Evolutionary conservation across 2,113 vertebrate species (phyloP), one percentile per base, ranked within the genome.

Genomic region (Trogon surrucura): DNA sequence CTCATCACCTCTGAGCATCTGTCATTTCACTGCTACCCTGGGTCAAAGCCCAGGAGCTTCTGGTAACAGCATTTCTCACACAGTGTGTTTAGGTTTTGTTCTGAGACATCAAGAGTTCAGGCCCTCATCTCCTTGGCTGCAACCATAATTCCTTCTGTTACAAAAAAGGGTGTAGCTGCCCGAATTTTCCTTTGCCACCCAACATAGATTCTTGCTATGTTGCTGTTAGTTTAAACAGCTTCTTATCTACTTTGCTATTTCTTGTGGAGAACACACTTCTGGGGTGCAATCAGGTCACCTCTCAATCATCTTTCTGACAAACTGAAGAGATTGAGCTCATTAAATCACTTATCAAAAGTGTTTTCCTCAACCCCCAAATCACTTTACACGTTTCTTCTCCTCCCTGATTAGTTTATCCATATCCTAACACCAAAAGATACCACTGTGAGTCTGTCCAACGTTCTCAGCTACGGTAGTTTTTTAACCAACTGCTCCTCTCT

Each of bases 251-350:
- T 87, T 85, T 61, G 29, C 14, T 15, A 32, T 75, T 79, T 72
- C 34, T 72, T 84, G 34, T 41, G 23, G 57, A 80, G 54, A 81
- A 62, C 1, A 4, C 7, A 48, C 54, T 92, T 64, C 69, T 57
- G 50, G 6, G 45, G 41, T 61, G 61, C 81, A 92, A 57, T 89
- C 83, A 94, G 50, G 70, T 79, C 70, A 92, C 78, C 50, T 80
- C 91, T 89, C 86, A 81, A 69, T 93, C 91, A 91, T 44, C n/a
- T 65, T 72, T 79, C 41, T 91, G 87, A 92, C 56, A 85, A 80
- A 58, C 17, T 92, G 66, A 95, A 94, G 95, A 91, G 84, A 57
- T 21, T 30, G 20, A 87, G 20, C 50, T 89, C 57, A 85, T 91
- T 93, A 81, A 93, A 79, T 75, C 73, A 85, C 66, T 92, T 53